These are phyloP conservation scores for Mantis religiosa DNA, from an alignment of 2,888 invertebrate species.

Conservation along the genomic window DNA sequence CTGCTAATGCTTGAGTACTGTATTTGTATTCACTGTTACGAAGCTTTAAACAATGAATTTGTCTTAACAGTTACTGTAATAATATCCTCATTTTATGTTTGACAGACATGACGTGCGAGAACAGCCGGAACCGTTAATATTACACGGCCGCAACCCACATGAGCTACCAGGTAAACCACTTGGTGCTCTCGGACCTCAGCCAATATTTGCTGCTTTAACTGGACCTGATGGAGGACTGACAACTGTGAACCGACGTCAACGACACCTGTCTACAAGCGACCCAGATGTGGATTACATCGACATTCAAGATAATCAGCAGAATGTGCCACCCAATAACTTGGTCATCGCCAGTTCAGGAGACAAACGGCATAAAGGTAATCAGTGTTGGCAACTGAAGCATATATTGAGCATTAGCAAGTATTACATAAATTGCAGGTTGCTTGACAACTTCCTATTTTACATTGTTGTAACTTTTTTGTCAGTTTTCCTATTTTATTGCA, in stretches of 20 bases:
- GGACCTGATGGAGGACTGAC: slow-evolving; percentile 80
- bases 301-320: slow-evolving; percentile 45
- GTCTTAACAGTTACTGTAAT: no score
- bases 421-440: no score
- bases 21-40: no score
- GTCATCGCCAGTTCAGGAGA: neutral
- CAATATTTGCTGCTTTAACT: slow-evolving; percentile 65
- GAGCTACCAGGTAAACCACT: slow-evolving; percentile 63
- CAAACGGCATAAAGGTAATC: neutral
- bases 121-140: slow-evolving; percentile 54
- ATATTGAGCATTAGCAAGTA: no score
- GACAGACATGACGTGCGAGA: slow-evolving; percentile 42
- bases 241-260: slow-evolving; percentile 62
- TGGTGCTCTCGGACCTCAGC: slow-evolving; percentile 46
- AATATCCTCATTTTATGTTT: slow-evolving; percentile 18
- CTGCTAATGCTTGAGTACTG: no score
- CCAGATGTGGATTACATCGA: slow-evolving; percentile 72
- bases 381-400: no score
- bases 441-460: no score
- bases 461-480: no score
- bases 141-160: slow-evolving; percentile 66
- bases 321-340: neutral
- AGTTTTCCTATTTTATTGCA: no score
- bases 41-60: no score
- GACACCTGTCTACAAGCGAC: slow-evolving; percentile 61